Percentiles rank a stretch among this genome's conserved stretches.
These are phyloP conservation scores for Trachelus troglodyta DNA, from an alignment of 2,888 invertebrate genomes.

Conservation along the genomic window DNA sequence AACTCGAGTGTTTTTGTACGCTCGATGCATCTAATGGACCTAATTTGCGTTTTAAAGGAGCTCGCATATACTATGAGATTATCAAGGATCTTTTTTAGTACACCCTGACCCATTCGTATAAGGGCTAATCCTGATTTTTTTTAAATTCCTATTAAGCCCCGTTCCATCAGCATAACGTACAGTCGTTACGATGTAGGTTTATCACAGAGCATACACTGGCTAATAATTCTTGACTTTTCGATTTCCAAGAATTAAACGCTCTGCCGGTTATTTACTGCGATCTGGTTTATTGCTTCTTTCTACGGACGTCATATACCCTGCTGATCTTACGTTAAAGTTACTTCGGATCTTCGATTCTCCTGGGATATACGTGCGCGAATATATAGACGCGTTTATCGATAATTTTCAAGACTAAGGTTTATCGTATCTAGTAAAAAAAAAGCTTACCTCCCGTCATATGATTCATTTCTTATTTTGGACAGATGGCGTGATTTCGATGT, in stretches of 20 bases:
- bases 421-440: not conserved
- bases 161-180: not conserved
- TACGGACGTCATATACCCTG: not conserved
- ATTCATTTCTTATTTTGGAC: slow-evolving; percentile 46
- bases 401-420: not conserved
- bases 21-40: slow-evolving; percentile 58
- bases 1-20: slow-evolving; percentile 54
- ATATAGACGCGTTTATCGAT: not conserved
- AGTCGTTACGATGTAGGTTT: not conserved
- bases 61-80: slow-evolving; percentile 16
- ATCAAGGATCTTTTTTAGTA: not conserved
- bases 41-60: slow-evolving; percentile 62
- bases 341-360: not conserved
- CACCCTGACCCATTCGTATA: not conserved
- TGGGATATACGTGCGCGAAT: not conserved
- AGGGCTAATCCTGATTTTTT: not conserved
- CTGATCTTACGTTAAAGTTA: not conserved
- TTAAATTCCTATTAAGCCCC: not conserved
- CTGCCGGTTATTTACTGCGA: not conserved
- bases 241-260: not conserved
- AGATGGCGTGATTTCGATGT: slow-evolving; percentile 60
- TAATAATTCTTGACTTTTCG: not conserved
- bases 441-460: not conserved
- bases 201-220: not conserved
- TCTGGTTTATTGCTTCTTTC: not conserved